Evolutionary conservation across 92 coral and sea anemone genomes (phyloP).

Genomic region (Palythoa grandiflora): DNA sequence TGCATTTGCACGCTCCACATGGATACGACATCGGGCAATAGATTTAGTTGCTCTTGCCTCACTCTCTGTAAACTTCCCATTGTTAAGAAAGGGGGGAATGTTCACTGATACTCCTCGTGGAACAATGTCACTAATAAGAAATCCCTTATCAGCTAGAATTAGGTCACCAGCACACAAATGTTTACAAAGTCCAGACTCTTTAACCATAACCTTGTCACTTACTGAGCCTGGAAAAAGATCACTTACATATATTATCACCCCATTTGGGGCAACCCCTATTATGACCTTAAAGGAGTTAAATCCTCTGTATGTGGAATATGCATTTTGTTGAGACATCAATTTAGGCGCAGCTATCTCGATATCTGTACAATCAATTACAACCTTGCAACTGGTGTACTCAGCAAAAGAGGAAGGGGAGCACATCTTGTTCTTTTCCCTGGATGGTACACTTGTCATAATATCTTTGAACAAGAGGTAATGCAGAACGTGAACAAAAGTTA

Average conservation of each 20-base stretch:
- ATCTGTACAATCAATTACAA: conserved; percentile 78
- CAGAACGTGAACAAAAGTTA: conserved; percentile 45
- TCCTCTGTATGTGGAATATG: conserved; percentile 65
- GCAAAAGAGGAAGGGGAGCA: conserved; percentile 71
- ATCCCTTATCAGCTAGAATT: conserved; percentile 68
- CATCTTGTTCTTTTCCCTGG: conserved; percentile 61
- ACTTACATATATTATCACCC: conserved; percentile 67
- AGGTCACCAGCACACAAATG: conserved; percentile 66
- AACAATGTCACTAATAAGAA: conserved; percentile 58
- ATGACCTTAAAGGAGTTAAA: conserved; percentile 66
- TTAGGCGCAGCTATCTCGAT: conserved; percentile 64
- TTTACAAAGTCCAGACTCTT: conserved; percentile 48
- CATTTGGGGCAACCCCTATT: conserved; percentile 81
- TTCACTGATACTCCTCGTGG: conserved; percentile 61
- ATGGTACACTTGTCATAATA: conserved; percentile 65
- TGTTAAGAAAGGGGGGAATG: conserved; percentile 69
- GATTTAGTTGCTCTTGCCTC: conserved; percentile 63
- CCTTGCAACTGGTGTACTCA: conserved; percentile 54
- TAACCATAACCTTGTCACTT: conserved; percentile 61
- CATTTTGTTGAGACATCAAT: conserved; percentile 56
- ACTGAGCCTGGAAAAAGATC: conserved; percentile 68
- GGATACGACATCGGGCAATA: conserved; percentile 66
- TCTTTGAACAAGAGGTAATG: conserved; percentile 41
- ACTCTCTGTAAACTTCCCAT: conserved; percentile 69
- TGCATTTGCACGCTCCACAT: conserved; percentile 77